These are phyloP conservation scores for Drosophila nr. medialis DNA, from an alignment of 2,888 invertebrate species.

Conservation along the genomic window DNA sequence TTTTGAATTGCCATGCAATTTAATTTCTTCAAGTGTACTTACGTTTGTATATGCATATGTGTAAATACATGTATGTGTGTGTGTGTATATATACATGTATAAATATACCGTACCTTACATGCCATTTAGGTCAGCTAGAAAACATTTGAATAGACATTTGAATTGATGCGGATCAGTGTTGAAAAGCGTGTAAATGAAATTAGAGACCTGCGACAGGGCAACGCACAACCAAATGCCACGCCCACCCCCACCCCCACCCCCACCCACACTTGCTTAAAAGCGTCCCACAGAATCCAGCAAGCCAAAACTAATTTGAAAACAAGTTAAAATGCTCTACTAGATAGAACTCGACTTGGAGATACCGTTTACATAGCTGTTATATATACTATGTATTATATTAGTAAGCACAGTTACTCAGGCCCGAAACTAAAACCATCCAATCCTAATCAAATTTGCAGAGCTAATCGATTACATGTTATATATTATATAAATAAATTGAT, in stretches of 20 bases:
- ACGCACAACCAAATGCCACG: slow-evolving; percentile 12
- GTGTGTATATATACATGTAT: neutral
- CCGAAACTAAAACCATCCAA: neutral
- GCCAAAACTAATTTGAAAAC: slow-evolving; percentile 1
- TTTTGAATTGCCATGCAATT: neutral
- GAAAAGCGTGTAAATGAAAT: slow-evolving; percentile 76
- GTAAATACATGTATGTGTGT: neutral
- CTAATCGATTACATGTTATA: neutral
- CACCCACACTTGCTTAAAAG: neutral
- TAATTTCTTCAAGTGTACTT: neutral
- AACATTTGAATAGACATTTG: slow-evolving; percentile 70
- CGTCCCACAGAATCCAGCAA: neutral
- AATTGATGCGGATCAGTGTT: slow-evolving; percentile 61
- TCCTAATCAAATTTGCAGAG: neutral
- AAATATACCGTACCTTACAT: slow-evolving; percentile 16
- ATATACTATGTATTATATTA: neutral
- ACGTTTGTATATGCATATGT: neutral
- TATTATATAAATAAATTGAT: neutral
- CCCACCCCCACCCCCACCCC: neutral
- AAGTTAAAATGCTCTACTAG: neutral
- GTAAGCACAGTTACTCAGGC: neutral
- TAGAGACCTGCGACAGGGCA: slow-evolving; percentile 56
- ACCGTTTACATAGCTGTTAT: neutral
- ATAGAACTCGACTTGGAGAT: neutral
- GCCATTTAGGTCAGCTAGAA: slow-evolving; percentile 36